Base-by-base conservation (phyloP, 2,113 vertebrate species). In the Charina bottae region DNA sequence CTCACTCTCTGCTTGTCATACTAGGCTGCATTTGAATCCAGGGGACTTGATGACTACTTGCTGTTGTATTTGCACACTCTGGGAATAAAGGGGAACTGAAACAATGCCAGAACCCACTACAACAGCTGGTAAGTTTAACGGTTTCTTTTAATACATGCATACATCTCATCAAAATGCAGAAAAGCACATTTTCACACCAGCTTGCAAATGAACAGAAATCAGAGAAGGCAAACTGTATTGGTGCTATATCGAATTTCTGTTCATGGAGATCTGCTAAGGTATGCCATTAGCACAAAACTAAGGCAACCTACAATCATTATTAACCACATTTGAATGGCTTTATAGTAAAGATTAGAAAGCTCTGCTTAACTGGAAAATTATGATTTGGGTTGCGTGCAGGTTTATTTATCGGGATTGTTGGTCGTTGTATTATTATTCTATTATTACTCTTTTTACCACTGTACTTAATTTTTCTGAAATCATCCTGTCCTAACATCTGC, bases 31-130 rank as follows among this genome's bases (percentile, higher is more conserved):
- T 95, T 90, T 95, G 72, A 95, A 96, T 95, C 93, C 0, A 68
- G 94, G 94, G 96, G 96, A 90, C 93, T 96, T 96, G 96, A 78
- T 95, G 95, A 94, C 95, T 97, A 96, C 96, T 96, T 94, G 56
- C 94, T 93, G 87, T 94, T 94, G 55, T 92, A 92, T 93, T 95
- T 95, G 93, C 90, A 89, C 92, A 94, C 94, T 90, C 91, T 95
- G 93, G 97, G 95, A 97, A 96, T 97, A 96, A 97, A 97, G 95
- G 96, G 89, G 49, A 93, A 90, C 87, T 93, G 95, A 93, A 93
- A 94, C 90, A 96, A 98, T 98, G 98, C 98, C 98, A 90, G 98
- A 98, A 96, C 98, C 98, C 95, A 97, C 97, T 64, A 97, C 97
- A 95, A 98, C 97, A 93, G 97, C 97, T 87, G 98, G 98, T 98